A percentile compares a stretch with the other conserved stretches of the same genome.
These are phyloP conservation scores for Campoplex nolae DNA, from an alignment of 2,888 invertebrate species.

Conservation along the genomic window DNA sequence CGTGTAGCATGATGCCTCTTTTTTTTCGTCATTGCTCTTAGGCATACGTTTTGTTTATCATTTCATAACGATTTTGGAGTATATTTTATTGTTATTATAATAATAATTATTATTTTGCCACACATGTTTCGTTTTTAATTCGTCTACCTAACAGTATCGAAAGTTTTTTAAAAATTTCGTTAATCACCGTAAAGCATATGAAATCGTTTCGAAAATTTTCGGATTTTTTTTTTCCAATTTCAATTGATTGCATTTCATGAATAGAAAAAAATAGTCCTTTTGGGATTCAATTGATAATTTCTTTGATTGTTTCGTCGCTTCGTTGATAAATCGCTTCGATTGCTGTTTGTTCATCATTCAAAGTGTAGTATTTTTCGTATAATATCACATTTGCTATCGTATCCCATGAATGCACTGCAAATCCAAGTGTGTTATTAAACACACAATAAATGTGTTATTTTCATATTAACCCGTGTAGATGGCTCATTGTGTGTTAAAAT, in stretches of 20 bases:
- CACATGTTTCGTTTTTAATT: not conserved
- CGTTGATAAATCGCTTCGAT: not conserved
- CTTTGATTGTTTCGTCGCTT: not conserved
- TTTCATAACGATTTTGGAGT: not conserved
- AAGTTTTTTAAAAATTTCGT: not conserved
- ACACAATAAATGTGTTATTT: too few species aligned
- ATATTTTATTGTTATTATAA: too few species aligned
- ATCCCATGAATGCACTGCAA: not conserved
- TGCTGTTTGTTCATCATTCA: not conserved
- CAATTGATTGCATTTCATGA: not conserved
- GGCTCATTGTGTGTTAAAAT: too few species aligned
- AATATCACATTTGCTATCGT: not conserved
- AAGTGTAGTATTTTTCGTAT: not conserved
- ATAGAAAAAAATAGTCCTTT: not conserved
- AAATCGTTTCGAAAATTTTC: not conserved
- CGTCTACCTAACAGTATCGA: not conserved
- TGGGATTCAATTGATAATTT: not conserved
- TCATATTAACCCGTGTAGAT: too few species aligned
- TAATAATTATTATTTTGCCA: too few species aligned
- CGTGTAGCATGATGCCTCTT: constrained; percentile 28
- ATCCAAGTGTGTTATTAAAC: too few species aligned
- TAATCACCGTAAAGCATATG: not conserved
- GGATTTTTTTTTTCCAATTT: not conserved
- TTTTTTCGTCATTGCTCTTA: constrained; percentile 14
- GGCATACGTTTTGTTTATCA: too few species aligned